Percentiles rank a stretch among this genome's conserved stretches.
Conservation (phyloP, 2,113 vertebrate species). For the Tragelaphus buxtoni region DNA sequence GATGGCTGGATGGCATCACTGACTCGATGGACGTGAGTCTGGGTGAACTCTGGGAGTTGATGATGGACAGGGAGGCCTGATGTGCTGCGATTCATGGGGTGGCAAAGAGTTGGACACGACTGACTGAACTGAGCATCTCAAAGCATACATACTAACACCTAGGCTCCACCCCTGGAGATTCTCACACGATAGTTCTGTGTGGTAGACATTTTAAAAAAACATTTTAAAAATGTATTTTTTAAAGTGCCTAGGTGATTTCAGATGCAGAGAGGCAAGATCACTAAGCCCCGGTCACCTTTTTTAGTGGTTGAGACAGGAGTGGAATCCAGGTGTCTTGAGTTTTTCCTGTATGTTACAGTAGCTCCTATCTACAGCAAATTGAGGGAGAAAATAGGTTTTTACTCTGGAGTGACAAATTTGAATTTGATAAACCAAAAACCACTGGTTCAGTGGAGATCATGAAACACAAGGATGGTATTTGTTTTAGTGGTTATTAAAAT, state of each 20-base stretch:
- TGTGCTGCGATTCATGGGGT: rapidly evolving
- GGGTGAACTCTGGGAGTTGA: too few relatives aligned
- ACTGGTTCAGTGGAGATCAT: background rate
- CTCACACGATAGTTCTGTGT: background rate
- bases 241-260: background rate
- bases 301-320: background rate
- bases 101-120: rapidly evolving
- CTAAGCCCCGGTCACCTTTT: background rate
- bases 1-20: too few relatives aligned
- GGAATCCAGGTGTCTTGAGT: background rate
- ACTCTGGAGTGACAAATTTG: background rate
- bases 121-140: background rate
- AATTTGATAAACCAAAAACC: background rate
- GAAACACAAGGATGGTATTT: background rate
- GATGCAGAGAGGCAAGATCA: background rate
- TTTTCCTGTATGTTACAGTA: background rate
- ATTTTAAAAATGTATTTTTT: background rate
- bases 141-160: background rate
- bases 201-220: background rate
- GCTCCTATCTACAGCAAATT: background rate
- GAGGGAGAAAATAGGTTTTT: background rate
- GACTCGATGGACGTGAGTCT: rapidly evolving
- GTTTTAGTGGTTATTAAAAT: background rate
- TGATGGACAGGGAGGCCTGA: too few relatives aligned
- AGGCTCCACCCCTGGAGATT: background rate